Conservation (phyloP, 2,113 vertebrate genomes). For the Ellobius talpinus region DNA sequence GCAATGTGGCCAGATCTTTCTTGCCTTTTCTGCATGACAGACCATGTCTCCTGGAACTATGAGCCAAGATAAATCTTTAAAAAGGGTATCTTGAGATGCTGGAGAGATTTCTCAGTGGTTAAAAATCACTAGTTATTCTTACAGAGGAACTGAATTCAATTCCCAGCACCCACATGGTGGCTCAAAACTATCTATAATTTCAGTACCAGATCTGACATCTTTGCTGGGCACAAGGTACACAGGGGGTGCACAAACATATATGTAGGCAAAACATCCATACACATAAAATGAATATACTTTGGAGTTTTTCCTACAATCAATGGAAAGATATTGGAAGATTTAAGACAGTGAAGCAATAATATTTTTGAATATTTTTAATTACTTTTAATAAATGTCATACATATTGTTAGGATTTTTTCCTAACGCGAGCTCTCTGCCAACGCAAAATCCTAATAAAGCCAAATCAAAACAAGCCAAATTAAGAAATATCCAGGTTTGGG, state of each 20-base stretch:
- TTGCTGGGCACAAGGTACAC: neutral
- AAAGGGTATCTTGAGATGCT: neutral
- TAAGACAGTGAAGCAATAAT: conserved; percentile 13
- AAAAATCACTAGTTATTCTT: neutral
- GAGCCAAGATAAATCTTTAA: neutral
- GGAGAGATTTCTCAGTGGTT: neutral
- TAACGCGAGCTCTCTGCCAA: too few relatives aligned
- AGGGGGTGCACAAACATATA: neutral
- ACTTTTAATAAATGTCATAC: neutral
- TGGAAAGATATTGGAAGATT: neutral
- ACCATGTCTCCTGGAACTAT: neutral
- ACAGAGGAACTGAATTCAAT: neutral
- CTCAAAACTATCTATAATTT: neutral
- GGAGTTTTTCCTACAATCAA: neutral
- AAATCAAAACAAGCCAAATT: too few relatives aligned
- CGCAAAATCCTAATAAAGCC: too few relatives aligned
- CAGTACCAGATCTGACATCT: neutral
- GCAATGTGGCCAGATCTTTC: neutral
- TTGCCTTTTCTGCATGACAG: neutral
- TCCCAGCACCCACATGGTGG: neutral
- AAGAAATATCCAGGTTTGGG: too few relatives aligned
- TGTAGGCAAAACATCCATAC: neutral
- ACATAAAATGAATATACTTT: neutral
- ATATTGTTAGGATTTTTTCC: too few relatives aligned
- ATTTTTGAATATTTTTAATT: conserved; percentile 3